A percentile compares a stretch with the other conserved stretches of the same genome.
Evolutionary conservation across 2,113 vertebrate genomes (phyloP).

Genomic region (Corydoras sp.): DNA sequence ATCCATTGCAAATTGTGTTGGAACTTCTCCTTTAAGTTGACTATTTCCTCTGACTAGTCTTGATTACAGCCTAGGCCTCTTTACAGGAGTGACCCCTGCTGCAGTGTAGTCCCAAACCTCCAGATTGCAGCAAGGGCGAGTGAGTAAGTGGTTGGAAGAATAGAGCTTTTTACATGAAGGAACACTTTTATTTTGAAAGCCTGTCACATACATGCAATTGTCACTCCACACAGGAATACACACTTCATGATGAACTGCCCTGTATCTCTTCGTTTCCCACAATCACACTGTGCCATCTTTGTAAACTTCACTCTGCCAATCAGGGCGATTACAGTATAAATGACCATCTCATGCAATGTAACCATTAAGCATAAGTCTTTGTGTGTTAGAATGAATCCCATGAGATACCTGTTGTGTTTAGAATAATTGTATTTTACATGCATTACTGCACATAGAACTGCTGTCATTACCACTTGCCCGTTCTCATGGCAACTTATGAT

Average conservation of each 20-base stretch:
- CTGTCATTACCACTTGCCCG: conserved; percentile 71
- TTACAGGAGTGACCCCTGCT: conserved; percentile 43
- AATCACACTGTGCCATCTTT: conserved; percentile 39
- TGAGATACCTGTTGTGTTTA: conserved; percentile 71
- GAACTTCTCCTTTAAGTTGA: conserved; percentile 29
- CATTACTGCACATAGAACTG: conserved; percentile 74
- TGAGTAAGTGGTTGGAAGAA: conserved; percentile 45
- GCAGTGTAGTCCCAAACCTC: conserved; percentile 14
- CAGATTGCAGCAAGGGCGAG: conserved; percentile 37
- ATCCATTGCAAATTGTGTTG: conserved; percentile 24
- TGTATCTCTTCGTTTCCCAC: conserved; percentile 34
- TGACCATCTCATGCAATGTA: conserved; percentile 64
- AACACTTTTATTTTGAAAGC: conserved; percentile 47
- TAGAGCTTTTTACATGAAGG: conserved; percentile 44
- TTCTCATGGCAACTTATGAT: conserved; percentile 64
- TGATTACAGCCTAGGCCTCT: conserved; percentile 44
- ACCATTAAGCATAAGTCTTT: conserved; percentile 62
- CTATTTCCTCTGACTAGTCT: conserved; percentile 9
- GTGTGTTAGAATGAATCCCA: conserved; percentile 68
- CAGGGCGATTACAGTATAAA: conserved; percentile 62
- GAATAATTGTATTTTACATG: conserved; percentile 70
- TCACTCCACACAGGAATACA: conserved; percentile 20
- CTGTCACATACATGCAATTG: conserved; percentile 33
- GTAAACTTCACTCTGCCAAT: conserved; percentile 64
- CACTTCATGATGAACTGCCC: conserved; percentile 27